Conservation (phyloP, 2,797 vertebrate species). For the Leptoclinus maculatus region DNA sequence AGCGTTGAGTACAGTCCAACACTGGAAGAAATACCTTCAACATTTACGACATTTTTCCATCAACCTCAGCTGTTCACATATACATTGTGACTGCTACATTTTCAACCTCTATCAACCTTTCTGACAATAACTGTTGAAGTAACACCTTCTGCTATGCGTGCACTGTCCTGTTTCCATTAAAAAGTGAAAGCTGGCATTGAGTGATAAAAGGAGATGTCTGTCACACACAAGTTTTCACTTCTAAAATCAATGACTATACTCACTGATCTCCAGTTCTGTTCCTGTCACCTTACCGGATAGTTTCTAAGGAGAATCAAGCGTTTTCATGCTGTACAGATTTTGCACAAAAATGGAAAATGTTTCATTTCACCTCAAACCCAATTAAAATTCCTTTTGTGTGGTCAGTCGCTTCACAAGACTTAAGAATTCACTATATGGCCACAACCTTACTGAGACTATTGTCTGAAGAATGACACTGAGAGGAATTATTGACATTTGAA, state of each 20-base stretch:
- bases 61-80: background rate
- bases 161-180: background rate
- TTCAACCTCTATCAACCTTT: background rate
- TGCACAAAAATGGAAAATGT: slow-evolving; percentile 8
- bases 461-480: slow-evolving; percentile 20
- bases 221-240: slow-evolving; percentile 15
- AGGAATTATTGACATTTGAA: slow-evolving; percentile 35
- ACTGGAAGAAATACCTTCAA: background rate
- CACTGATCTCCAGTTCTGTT: background rate
- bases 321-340: slow-evolving; percentile 17
- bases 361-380: slow-evolving; percentile 32
- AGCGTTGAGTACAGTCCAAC: background rate
- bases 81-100: background rate
- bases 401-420: slow-evolving; percentile 8
- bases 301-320: background rate
- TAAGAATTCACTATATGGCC: slow-evolving; percentile 6
- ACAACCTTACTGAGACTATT: slow-evolving; percentile 12
- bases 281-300: background rate
- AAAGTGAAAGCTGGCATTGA: background rate
- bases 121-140: background rate
- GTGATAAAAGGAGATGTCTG: slow-evolving; percentile 19
- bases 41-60: background rate
- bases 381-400: slow-evolving; percentile 14
- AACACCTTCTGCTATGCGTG: background rate
- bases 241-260: slow-evolving; percentile 9